phyloP scores from a whole-genome alignment of 2,888 invertebrate species.

The Leptopterna dolabrata region DNA sequence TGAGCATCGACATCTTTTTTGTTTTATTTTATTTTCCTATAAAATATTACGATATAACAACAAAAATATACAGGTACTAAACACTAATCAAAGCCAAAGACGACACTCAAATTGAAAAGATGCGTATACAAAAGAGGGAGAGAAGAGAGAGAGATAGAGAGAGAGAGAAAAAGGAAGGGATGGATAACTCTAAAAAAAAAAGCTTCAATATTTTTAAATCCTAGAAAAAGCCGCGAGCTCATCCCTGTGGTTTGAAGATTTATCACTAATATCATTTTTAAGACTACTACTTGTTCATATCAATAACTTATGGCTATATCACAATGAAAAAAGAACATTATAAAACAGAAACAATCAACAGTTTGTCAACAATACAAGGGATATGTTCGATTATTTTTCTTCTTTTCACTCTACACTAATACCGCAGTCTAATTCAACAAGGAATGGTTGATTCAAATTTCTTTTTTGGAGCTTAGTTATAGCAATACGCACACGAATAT shows the following conservation, averaged over 20 bases:
- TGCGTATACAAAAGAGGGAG: constrained; percentile 43
- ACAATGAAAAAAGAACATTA: constrained; percentile 60
- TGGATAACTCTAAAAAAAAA: background rate
- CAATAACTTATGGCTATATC: constrained; percentile 62
- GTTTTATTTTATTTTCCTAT: constrained; percentile 3
- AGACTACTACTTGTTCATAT: constrained; percentile 55
- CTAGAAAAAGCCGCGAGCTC: constrained; percentile 15
- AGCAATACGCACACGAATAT: constrained; percentile 23
- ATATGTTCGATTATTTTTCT: constrained; percentile 60
- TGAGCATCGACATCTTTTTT: constrained; percentile 57
- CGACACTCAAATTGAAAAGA: constrained; percentile 35
- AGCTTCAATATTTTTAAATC: constrained; percentile 2
- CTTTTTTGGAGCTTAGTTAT: constrained; percentile 10
- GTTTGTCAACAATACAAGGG: constrained; percentile 60
- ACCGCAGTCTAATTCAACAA: constrained; percentile 62
- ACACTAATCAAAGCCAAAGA: constrained; percentile 36
- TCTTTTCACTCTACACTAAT: constrained; percentile 53
- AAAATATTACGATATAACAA: constrained; percentile 46
- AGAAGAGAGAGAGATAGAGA: constrained; percentile 29
- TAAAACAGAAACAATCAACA: constrained; percentile 60
- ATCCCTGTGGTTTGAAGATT: background rate
- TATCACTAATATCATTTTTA: constrained; percentile 41
- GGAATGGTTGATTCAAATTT: constrained; percentile 60
- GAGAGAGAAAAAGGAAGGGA: background rate
- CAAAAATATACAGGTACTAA: constrained; percentile 59